Conservation (phyloP, 1,140 invertebrate species). For the Gryon sp. region DNA sequence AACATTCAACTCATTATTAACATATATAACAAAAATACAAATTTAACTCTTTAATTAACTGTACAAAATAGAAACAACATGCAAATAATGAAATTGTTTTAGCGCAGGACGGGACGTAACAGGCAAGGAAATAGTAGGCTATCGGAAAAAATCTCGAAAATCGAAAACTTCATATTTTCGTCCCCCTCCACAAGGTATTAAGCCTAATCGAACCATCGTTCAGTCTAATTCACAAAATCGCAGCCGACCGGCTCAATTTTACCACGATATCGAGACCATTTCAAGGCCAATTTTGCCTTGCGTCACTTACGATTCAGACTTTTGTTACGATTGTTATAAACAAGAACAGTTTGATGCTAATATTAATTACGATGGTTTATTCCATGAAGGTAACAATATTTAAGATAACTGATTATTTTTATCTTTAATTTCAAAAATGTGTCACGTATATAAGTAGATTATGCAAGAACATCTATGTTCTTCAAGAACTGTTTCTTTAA, state of each 20-base stretch:
- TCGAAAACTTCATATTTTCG: background rate
- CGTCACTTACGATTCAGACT: conserved; percentile 5
- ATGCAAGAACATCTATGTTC: conserved; percentile 47
- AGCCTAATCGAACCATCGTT: background rate
- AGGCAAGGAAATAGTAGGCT: background rate
- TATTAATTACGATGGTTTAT: background rate
- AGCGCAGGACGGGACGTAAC: conserved; percentile 26
- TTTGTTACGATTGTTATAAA: conserved; percentile 34
- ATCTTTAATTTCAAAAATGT: too few species aligned
- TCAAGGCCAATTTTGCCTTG: conserved; percentile 71
- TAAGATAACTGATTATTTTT: too few species aligned
- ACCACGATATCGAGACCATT: conserved; percentile 68
- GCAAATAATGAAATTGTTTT: conserved; percentile 19
- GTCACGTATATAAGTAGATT: conserved; percentile 49
- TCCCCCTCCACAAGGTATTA: background rate
- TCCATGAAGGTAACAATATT: conserved; percentile 4
- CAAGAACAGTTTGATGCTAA: conserved; percentile 1
- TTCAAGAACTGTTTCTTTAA: conserved; percentile 32
- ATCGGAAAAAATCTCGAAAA: conserved; percentile 9
- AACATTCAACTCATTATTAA: too few species aligned
- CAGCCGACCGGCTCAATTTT: conserved; percentile 54
- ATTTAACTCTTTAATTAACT: too few species aligned
- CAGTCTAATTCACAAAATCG: conserved; percentile 4
- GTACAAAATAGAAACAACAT: too few species aligned
- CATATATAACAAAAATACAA: too few species aligned